A percentile compares a stretch with the other conserved stretches of the same genome.
These are phyloP conservation scores for Pteronura brasiliensis DNA, from an alignment of 2,113 vertebrate genomes.

Conservation along the genomic window DNA sequence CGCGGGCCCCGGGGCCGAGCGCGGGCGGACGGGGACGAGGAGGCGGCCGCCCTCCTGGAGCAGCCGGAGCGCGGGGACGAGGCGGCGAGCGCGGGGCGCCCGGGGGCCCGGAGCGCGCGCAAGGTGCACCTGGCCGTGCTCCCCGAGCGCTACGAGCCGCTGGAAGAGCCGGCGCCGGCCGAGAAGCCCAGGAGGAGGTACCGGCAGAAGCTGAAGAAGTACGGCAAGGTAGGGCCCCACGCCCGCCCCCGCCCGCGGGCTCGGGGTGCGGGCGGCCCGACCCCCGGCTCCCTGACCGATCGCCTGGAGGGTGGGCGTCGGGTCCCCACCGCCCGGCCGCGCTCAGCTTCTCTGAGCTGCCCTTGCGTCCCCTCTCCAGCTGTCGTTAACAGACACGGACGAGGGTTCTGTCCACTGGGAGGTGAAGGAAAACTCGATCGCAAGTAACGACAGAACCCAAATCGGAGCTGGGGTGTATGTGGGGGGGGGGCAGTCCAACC, in stretches of 20 bases:
- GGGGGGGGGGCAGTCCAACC: neutral
- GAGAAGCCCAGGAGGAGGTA: conserved; percentile 59
- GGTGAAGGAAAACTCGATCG: neutral
- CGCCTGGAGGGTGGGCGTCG: fast-evolving
- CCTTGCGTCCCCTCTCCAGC: neutral
- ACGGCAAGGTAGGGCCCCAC: conserved; percentile 80
- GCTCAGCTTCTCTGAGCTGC: neutral
- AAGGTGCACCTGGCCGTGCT: conserved; percentile 74
- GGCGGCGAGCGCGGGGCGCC: neutral
- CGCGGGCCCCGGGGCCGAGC: conserved; percentile 36
- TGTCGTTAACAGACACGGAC: fast-evolving
- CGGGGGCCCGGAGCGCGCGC: neutral
- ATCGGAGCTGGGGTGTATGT: too few species aligned
- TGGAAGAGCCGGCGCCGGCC: conserved; percentile 53
- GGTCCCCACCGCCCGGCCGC: fast-evolving
- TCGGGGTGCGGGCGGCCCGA: neutral
- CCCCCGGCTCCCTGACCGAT: neutral
- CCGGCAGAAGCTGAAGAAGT: conserved; percentile 81
- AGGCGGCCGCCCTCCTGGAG: conserved; percentile 50
- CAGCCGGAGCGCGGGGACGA: conserved; percentile 1
- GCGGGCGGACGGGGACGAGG: conserved; percentile 48
- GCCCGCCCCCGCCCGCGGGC: neutral
- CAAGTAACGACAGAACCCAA: fast-evolving
- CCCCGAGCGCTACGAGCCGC: conserved; percentile 79
- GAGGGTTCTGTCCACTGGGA: neutral